Base-by-base conservation (phyloP, 1,140 invertebrate genomes). In the Eciton burchellii region DNA sequence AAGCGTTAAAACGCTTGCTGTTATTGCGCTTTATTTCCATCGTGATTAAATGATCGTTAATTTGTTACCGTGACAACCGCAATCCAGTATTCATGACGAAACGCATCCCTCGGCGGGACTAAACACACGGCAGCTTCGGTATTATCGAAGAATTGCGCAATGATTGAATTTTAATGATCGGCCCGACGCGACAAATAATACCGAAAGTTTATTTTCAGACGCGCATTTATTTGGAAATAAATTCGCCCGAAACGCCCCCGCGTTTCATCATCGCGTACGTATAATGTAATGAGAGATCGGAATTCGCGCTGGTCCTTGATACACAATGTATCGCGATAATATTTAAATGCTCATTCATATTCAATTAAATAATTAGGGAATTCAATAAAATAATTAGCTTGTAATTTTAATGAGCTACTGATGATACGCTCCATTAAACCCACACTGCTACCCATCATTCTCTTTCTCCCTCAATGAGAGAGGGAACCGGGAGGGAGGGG, bases 331-430 rank as follows among this genome's bases (percentile, higher is more conserved):
- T 35, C 43, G 12, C 0, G 14, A 26, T 68, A 24, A 19, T 12
- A 54, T 41, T 54, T 21, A 12, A 70, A 54, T 70, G 12, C 4
- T 52, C 52, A 12, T 29, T 14, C 35, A 35, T 49, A 68, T 70
- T 52, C 11, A 54, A 54, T 35, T 11, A 19, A 35, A 35, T 60
- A 35, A 70, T 62, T 14, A 70, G 14, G 12, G 35, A 68, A 68
- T 70, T 70, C 11, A 54, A 54, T 35, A n/a, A 19, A 35, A 35
- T 60, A 35, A 70, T 62, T 14, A 70, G 14, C 12, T 70, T 19
- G 26, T 47, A 35, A 35, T 47, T 47, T 66, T 26, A 26, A 65
- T 29, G 14, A 59, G 1, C 11, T 3, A 29, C 14, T 26, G 24
- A 59, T 3, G 24, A 14, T 59, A 59, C 24, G 24, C 35, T 35